Base-by-base conservation (phyloP, 2,797 vertebrate species). In the Cuniculus paca region DNA sequence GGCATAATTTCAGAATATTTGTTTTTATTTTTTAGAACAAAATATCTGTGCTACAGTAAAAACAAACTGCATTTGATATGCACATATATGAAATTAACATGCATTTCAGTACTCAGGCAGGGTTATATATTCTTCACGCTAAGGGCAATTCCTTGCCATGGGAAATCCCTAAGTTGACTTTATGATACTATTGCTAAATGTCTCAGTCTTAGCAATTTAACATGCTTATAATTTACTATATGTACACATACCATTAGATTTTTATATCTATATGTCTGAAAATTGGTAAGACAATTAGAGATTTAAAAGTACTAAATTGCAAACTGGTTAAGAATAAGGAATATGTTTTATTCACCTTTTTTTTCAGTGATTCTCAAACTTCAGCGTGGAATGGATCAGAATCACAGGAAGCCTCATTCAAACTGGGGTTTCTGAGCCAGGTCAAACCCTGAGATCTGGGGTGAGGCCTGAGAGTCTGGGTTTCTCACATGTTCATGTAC, bases 1-100 rank as follows among this genome's bases (percentile, higher is more conserved):
- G 78, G 90, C 84, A 93, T 96, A 90, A 96, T 97, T 97, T 97
- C 82, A 93, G 95, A 96, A 95, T 97, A 94, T 95, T 97, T 97
- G 91, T 97, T 97, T 97, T 96, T 97, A 90, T 85, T 96, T 93
- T 93, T 96, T 77, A 94, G 68, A 96, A 94, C 82, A 97, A 91
- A 97, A 96, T 96, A 90, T 91, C 93, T 93, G 48, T 94, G 81
- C 74, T 95, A 86, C 91, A 93, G 72, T 95, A 94, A 95, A 95
- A 97, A 96, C 94, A 97, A 97, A 96, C 68, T 97, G 74, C 84
- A 97, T 94, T 94, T 97, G 70, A 84, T 93, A 88, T 80, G 95
- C 88, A 97, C 93, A 95, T 65, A 87, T 79, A 91, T 80, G 90
- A 95, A 94, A 93, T 94, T 94, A 93, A 68, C 85, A 93, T 56